phyloP scores from a whole-genome alignment of 2,113 vertebrate species.

The Takifugu flavidus region DNA sequence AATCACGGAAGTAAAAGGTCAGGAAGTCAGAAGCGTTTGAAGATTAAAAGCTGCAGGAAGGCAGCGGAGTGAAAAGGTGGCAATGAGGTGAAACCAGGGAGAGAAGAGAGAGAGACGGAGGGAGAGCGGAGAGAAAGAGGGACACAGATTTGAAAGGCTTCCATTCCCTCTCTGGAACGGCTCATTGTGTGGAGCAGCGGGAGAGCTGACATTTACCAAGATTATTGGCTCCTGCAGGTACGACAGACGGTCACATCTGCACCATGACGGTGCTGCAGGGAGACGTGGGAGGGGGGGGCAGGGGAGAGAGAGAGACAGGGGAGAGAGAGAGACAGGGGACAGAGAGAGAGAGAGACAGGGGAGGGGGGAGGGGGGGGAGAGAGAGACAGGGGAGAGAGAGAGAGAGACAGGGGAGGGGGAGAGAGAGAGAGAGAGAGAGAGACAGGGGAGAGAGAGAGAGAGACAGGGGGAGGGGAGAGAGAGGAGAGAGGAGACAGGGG shows the following conservation, averaged over 20 bases:
- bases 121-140: conserved; percentile 34
- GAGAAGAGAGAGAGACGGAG: conserved; percentile 45
- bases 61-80: conserved; percentile 32
- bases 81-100: conserved; percentile 42
- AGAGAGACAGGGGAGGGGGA: too few relatives aligned
- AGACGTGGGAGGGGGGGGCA: too few relatives aligned
- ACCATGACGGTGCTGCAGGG: neutral
- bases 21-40: neutral
- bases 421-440: too few relatives aligned
- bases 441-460: too few relatives aligned
- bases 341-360: too few relatives aligned
- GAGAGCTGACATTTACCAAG: conserved; percentile 63
- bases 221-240: conserved; percentile 61
- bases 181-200: conserved; percentile 25
- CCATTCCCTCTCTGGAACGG: conserved; percentile 40
- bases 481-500: too few relatives aligned
- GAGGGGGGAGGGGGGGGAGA: neutral
- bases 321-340: too few relatives aligned
- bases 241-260: conserved; percentile 16
- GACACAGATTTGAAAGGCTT: conserved; percentile 49
- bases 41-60: too few relatives aligned
- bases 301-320: too few relatives aligned
- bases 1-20: neutral
- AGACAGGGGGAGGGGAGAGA: too few relatives aligned
- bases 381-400: too few relatives aligned